These are phyloP conservation scores for Chionoecetes opilio DNA, from an alignment of 1,140 invertebrate species.

Conservation along the genomic window DNA sequence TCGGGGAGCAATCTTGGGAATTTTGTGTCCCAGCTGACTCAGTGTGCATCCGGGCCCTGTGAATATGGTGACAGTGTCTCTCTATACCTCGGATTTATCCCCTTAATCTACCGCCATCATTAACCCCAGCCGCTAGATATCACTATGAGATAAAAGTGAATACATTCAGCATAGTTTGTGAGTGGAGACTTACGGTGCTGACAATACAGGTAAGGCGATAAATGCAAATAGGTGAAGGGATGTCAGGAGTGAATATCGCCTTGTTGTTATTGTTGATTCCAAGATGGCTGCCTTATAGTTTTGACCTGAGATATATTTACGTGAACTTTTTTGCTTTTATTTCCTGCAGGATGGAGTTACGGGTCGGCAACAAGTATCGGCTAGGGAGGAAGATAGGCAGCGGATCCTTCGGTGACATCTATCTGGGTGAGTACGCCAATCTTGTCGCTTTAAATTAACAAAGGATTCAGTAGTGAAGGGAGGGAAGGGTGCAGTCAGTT, in stretches of 20 bases:
- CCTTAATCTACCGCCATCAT: slow-evolving; percentile 67
- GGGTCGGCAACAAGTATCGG: slow-evolving; percentile 96
- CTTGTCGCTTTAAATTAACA: not conserved
- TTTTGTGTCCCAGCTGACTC: slow-evolving; percentile 65
- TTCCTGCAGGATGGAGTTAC: slow-evolving; percentile 88
- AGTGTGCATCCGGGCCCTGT: slow-evolving; percentile 74
- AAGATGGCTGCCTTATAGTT: slow-evolving; percentile 78
- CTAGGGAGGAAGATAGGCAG: slow-evolving; percentile 98
- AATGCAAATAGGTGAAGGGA: slow-evolving; percentile 44
- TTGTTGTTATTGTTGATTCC: slow-evolving; percentile 80
- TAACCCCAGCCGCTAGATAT: slow-evolving; percentile 40
- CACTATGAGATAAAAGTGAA: slow-evolving; percentile 76
- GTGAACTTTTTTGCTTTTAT: slow-evolving; percentile 81
- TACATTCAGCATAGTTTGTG: slow-evolving; percentile 59
- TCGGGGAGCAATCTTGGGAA: too few relatives aligned
- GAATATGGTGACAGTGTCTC: slow-evolving; percentile 58
- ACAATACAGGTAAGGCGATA: slow-evolving; percentile 74
- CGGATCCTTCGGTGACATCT: slow-evolving; percentile 99
- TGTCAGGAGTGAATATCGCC: slow-evolving; percentile 7
- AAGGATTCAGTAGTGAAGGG: not conserved
- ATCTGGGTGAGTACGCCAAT: slow-evolving; percentile 93
- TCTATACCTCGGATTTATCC: slow-evolving; percentile 68
- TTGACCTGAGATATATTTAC: slow-evolving; percentile 51
- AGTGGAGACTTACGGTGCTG: slow-evolving; percentile 72
- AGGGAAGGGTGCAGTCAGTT: slow-evolving; percentile 68